Percentiles rank a stretch among this genome's conserved stretches.
These are phyloP conservation scores for Dolichoris vasculosae DNA, from an alignment of 1,140 invertebrate species.

Conservation along the genomic window DNA sequence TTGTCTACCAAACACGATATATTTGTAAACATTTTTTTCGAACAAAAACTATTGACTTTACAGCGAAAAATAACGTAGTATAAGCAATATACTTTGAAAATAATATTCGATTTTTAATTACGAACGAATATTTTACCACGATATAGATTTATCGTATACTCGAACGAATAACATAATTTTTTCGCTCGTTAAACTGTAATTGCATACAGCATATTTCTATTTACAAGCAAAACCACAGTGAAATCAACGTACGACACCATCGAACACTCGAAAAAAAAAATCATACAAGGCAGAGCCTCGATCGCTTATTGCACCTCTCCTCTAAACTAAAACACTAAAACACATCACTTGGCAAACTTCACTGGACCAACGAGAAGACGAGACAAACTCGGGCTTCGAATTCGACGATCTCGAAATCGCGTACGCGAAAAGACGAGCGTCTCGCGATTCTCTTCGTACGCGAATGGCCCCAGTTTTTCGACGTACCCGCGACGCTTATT, in stretches of 20 bases:
- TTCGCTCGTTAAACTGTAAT: neutral
- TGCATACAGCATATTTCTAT: neutral
- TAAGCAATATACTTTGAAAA: neutral
- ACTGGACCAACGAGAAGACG: neutral
- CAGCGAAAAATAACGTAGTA: neutral
- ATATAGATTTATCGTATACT: neutral
- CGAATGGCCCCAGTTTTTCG: neutral
- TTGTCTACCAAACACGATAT: neutral
- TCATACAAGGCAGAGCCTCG: neutral
- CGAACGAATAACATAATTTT: neutral
- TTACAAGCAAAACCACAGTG: constrained; percentile 4
- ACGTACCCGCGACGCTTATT: neutral
- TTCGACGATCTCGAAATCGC: neutral
- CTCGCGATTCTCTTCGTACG: too few species aligned
- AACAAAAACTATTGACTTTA: neutral
- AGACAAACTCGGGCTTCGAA: neutral
- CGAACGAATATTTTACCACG: neutral
- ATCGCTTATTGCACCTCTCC: neutral
- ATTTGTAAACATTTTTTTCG: neutral
- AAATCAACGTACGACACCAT: constrained; percentile 9
- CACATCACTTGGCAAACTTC: neutral
- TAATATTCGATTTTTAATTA: neutral
- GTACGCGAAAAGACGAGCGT: neutral
- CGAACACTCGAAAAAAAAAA: neutral
- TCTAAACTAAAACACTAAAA: neutral